phyloP scores from a whole-genome alignment of 1,140 invertebrate species.

The Lepidurus arcticus region DNA sequence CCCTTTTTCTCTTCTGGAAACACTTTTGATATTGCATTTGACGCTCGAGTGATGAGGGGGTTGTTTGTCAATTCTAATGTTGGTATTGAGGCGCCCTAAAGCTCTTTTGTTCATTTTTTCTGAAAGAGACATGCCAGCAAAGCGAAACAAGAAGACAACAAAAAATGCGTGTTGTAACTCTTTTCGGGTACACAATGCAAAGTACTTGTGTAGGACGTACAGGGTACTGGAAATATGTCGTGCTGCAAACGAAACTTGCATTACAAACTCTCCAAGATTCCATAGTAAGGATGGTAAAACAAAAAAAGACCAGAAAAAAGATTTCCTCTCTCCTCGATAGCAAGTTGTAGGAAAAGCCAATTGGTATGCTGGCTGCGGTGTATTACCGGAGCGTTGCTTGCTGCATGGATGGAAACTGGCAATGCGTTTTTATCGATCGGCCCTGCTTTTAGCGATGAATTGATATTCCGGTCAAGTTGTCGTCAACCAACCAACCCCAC shows the following conservation, averaged over 20 bases:
- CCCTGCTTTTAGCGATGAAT: slow-evolving; percentile 13
- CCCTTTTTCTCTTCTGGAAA: neutral
- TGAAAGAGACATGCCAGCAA: too few species aligned
- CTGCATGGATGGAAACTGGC: slow-evolving; percentile 17
- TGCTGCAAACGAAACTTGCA: too few species aligned
- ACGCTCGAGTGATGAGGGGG: slow-evolving; percentile 14
- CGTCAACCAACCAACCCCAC: neutral
- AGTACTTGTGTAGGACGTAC: too few species aligned
- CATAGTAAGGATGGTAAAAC: neutral
- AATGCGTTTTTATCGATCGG: slow-evolving; percentile 17
- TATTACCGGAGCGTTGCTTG: slow-evolving; percentile 13
- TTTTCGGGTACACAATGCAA: too few species aligned
- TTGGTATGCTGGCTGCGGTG: slow-evolving; percentile 3
- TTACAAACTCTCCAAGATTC: too few species aligned
- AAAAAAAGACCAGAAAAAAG: neutral
- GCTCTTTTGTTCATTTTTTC: neutral
- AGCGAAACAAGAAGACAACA: too few species aligned
- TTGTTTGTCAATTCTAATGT: slow-evolving; percentile 2
- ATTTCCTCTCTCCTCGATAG: neutral
- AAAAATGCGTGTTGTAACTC: too few species aligned
- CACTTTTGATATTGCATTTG: slow-evolving; percentile 9
- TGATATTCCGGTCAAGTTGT: slow-evolving; percentile 21
- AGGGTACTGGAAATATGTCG: too few species aligned
- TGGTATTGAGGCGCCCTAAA: neutral
- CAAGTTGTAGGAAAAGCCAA: neutral